Evolutionary conservation across 1,140 invertebrate genomes (phyloP), one percentile per base, ranked within the genome.

Genomic region (Pseudomyrmex dendroicus): DNA sequence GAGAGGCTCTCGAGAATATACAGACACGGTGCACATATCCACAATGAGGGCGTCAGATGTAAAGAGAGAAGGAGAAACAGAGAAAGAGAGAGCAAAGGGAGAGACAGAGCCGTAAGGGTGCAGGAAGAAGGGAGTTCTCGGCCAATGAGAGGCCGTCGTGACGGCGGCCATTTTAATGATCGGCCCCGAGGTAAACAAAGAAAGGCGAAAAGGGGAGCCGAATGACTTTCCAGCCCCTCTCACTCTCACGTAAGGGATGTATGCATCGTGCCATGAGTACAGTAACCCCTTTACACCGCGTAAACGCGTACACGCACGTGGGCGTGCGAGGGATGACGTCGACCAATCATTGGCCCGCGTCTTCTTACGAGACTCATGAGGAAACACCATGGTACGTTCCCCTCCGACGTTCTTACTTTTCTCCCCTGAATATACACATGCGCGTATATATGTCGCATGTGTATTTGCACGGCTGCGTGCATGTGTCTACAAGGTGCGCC

Each of bases 101-200:
- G 87, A 89, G 87, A 84, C 46, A 76, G 61, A 87, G 86, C 84
- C 73, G 68, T 50, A 54, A 80, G 61, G 63, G 61, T 44, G 76
- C 73, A 68, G 73, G 76, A 89, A 86, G 90, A 87, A 91, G 90
- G 91, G 89, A 88, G 85, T 70, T 72, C 74, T 82, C 89, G 84
- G 91, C 94, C 93, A 94, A 94, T 94, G 93, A 94, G 93, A 86
- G 77, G 44, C 12, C 88, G 78, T 89, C 91, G 86, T 92, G 92
- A 92, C 90, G 93, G 92, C 94, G 91, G 94, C 94, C 94, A 94
- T 94, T 94, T 94, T 94, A 94, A 94, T 94, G 93, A 94, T 94
- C 93, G 91, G 91, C 89, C 77, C 91, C 85, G 93, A 92, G 91
- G 92, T 93, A 94, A 94, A 94, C 92, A 93, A 94, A 94, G 91